phyloP scores from a whole-genome alignment of 2,888 invertebrate genomes.

The Glaucopsyche alexis region DNA sequence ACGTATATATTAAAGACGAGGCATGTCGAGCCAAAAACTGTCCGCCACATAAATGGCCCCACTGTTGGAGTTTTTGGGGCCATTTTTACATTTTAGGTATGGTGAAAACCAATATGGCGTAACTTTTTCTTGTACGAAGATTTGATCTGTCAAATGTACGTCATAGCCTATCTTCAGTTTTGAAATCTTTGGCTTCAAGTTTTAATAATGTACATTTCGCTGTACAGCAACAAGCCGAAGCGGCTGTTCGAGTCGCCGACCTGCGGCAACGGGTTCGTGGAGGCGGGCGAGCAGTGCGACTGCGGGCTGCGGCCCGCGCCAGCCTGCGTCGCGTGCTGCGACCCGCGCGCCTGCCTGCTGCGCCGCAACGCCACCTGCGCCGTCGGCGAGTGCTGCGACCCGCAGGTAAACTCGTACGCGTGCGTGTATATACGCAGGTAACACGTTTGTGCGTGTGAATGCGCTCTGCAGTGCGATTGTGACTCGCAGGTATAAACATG shows the following conservation, averaged over 20 bases:
- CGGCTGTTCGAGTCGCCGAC: conserved; percentile 90
- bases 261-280: conserved; percentile 98
- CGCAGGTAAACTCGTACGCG: conserved; percentile 53
- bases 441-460: conserved; percentile 98
- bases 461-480: conserved; percentile 98
- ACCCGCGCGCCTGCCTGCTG: conserved; percentile 94
- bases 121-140: too few species aligned
- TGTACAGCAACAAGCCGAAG: conserved; percentile 88
- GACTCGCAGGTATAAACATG: conserved; percentile 88
- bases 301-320: conserved; percentile 90
- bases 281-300: conserved; percentile 98
- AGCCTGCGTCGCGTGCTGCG: conserved; percentile 85
- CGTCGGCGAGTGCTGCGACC: conserved; percentile 96
- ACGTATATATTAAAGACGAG: too few species aligned
- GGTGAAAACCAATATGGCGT: too few species aligned
- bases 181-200: too few species aligned
- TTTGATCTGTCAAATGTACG: too few species aligned
- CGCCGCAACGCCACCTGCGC: conserved; percentile 95
- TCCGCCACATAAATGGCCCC: too few species aligned
- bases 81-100: too few species aligned
- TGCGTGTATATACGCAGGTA: conserved; percentile 76
- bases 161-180: too few species aligned
- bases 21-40: too few species aligned
- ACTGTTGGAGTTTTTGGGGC: too few species aligned
- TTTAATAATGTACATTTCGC: too few species aligned